Percentiles rank a stretch among this genome's conserved stretches.
Conservation (phyloP, 2,888 invertebrate genomes). For the Heliothis peltigera region DNA sequence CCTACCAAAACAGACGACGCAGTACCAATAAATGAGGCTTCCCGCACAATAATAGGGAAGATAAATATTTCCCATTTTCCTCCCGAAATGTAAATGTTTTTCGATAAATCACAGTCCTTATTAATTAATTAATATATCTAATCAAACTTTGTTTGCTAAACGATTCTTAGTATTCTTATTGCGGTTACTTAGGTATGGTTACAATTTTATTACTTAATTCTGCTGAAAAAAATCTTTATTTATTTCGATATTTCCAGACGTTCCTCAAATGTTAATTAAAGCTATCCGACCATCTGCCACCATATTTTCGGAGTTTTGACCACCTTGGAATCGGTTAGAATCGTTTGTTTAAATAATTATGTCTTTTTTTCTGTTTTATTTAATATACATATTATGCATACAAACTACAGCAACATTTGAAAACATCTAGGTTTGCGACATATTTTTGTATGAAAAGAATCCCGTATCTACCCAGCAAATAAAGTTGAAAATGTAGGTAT, state of each 20-base stretch:
- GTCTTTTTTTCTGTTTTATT: no score
- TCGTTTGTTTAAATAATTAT: no score
- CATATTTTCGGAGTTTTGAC: no score
- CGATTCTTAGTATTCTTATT: slow-evolving; percentile 6
- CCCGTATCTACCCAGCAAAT: no score
- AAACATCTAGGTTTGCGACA: no score
- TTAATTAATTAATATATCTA: slow-evolving; percentile 43
- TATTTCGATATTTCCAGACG: slow-evolving; percentile 4
- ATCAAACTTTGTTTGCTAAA: slow-evolving; percentile 23
- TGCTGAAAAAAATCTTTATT: neutral
- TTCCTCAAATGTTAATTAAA: neutral
- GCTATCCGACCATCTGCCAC: no score
- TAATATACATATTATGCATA: no score
- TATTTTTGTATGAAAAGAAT: no score
- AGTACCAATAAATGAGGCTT: neutral
- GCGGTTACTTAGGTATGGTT: no score
- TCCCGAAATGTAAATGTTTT: neutral
- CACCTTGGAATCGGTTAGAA: no score
- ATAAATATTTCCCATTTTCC: neutral
- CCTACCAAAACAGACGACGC: neutral
- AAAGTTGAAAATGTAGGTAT: no score
- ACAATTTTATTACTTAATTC: slow-evolving; percentile 29
- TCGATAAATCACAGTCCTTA: slow-evolving; percentile 12
- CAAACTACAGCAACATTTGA: no score
- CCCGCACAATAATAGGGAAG: neutral